Base-by-base conservation (phyloP, 1,140 invertebrate genomes). In the Heliconius eleuchia region DNA sequence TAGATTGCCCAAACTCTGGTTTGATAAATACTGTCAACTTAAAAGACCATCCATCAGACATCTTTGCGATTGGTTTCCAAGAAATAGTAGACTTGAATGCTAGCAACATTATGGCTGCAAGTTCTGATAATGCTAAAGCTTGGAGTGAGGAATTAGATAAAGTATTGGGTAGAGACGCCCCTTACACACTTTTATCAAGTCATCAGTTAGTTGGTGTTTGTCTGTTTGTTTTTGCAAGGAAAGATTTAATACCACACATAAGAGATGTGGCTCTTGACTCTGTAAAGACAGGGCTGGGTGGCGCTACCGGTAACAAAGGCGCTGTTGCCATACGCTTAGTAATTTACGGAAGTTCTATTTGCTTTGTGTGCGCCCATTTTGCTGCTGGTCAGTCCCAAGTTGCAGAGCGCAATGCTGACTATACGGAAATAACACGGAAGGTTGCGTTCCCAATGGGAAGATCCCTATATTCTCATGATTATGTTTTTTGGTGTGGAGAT, bases 11-110 rank as follows among this genome's bases (percentile, higher is more conserved):
- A 73, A 89, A 95, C 90, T 90, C 92, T 92, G 95, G 95, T 79
- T 88, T 96, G 70, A 95, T 96, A 2, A 95, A 95, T 37, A 94
- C 95, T 23, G 95, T 95, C 57, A 92, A 95, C 77, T 94, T 95
- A 74, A 90, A 91, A 80, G 95, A 95, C 84, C 95, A 96, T 82
- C 96, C 97, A 60, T 96, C 97, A 50, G 99, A 99, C 94, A 98
- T 99, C 77, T 99, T 97, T 96, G 99, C 98, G 4, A 98, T 99
- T 89, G 99, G 99, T 27, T 99, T 99, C 95, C 98, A 99, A 95
- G 99, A 99, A 96, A 99, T 99, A 84, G 99, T 99, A 13, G 99
- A 99, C 95, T 95, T 99, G 71, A 99, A 99, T 96, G 99, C 99
- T 6, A 97, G 98, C 78, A 99, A 99, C 92, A 99, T 99, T 83